These are phyloP conservation scores for Lamellibrachia columna DNA, from an alignment of 2,888 invertebrate species.

Conservation along the genomic window DNA sequence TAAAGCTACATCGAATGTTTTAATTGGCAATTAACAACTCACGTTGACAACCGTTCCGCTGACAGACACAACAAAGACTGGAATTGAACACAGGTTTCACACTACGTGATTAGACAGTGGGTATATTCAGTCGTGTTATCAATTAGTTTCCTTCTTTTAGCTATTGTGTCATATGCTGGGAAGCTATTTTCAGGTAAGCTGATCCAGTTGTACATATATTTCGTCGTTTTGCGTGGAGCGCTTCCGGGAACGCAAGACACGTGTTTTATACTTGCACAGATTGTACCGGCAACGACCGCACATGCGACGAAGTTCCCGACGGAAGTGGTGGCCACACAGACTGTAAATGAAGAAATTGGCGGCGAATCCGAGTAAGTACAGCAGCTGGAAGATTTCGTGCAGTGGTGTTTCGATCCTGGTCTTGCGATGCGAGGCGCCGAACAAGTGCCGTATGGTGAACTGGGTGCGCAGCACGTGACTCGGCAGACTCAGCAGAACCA, in stretches of 20 bases:
- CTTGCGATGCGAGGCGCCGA: neutral
- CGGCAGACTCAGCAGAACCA: slow-evolving; percentile 54
- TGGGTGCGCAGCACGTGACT: slow-evolving; percentile 52
- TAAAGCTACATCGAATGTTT: too few relatives aligned
- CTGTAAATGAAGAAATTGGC: slow-evolving; percentile 42
- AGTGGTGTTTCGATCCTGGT: slow-evolving; percentile 20
- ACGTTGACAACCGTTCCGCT: too few relatives aligned
- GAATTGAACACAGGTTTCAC: too few relatives aligned
- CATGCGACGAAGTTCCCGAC: slow-evolving; percentile 34
- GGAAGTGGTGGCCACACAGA: slow-evolving; percentile 40
- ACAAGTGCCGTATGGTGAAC: slow-evolving; percentile 20
- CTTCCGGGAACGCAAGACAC: neutral
- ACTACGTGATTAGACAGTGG: too few relatives aligned
- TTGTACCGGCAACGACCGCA: slow-evolving; percentile 25
- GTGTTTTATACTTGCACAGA: slow-evolving; percentile 25
- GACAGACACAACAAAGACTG: too few relatives aligned
- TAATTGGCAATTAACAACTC: too few relatives aligned
- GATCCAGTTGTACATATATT: neutral
- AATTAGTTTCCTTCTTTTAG: too few relatives aligned
- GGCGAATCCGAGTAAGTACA: slow-evolving; percentile 40
- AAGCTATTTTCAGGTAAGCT: neutral
- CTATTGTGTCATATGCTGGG: too few relatives aligned
- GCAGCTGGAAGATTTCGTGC: slow-evolving; percentile 37
- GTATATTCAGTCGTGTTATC: too few relatives aligned
- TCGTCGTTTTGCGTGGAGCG: neutral